Evolutionary conservation across 2,113 vertebrate genomes (phyloP).

Genomic region (Oceanites oceanicus): DNA sequence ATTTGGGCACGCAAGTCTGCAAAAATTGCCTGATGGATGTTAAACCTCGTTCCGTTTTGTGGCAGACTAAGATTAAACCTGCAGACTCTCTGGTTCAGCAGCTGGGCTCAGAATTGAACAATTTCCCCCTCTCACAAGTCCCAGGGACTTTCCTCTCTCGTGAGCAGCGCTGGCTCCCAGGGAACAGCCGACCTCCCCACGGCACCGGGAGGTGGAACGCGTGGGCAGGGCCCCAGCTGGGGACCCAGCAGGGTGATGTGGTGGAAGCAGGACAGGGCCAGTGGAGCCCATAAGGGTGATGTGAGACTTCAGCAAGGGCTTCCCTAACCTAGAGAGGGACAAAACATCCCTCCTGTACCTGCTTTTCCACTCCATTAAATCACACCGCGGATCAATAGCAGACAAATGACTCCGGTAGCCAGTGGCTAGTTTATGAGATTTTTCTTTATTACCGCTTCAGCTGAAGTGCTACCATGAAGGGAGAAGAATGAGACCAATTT

Average conservation of each 20-base stretch:
- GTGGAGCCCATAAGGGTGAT: accelerated
- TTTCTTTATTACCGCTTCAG: conserved; percentile 39
- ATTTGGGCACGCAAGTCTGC: neutral
- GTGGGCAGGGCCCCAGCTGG: accelerated
- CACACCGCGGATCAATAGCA: neutral
- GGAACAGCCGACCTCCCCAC: neutral
- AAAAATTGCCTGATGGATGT: neutral
- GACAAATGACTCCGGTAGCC: neutral
- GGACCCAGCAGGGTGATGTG: accelerated
- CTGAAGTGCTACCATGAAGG: neutral
- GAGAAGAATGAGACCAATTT: neutral
- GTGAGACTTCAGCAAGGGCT: neutral
- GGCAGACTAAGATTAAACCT: neutral
- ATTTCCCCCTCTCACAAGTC: neutral
- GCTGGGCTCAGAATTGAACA: neutral
- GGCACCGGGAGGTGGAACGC: neutral
- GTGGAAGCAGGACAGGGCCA: neutral
- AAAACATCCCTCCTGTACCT: neutral
- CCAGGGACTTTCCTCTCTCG: accelerated
- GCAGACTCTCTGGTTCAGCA: neutral
- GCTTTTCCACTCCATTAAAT: conserved; percentile 28
- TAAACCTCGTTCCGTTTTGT: neutral
- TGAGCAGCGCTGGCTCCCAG: accelerated
- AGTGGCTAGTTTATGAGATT: conserved; percentile 5
- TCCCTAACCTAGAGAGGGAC: neutral